Conservation (phyloP, 2,888 invertebrate species). For the Carpatolechia fugitivella region DNA sequence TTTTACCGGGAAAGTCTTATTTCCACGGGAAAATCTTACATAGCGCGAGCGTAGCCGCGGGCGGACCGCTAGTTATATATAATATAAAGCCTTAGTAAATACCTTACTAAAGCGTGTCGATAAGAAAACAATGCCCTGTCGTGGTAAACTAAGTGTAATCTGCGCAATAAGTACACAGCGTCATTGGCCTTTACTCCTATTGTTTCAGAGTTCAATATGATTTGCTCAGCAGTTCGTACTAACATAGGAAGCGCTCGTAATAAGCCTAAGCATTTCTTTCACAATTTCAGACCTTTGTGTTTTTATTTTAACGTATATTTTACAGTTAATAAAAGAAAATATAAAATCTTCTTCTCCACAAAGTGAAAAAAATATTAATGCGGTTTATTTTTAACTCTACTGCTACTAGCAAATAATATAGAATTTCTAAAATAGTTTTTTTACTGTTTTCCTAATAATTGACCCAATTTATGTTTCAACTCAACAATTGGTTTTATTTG, state of each 20-base stretch:
- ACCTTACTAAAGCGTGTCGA: not conserved
- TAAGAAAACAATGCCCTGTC: conserved; percentile 3
- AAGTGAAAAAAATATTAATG: too few species aligned
- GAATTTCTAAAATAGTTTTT: too few species aligned
- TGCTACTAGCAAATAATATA: too few species aligned
- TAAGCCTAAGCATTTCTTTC: conserved; percentile 22
- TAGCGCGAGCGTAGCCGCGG: too few species aligned
- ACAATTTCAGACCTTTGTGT: conserved; percentile 1
- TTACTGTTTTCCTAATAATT: too few species aligned
- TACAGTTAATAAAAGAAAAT: not conserved
- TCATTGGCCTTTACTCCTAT: conserved; percentile 34
- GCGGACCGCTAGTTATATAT: too few species aligned
- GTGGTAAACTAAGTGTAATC: not conserved
- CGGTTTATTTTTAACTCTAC: too few species aligned
- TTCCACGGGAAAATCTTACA: too few species aligned
- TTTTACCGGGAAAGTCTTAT: too few species aligned
- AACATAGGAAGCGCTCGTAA: conserved; percentile 11
- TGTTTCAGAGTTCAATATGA: conserved; percentile 35
- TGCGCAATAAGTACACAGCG: conserved; percentile 16
- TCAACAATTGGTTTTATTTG: too few species aligned
- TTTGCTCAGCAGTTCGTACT: conserved; percentile 30
- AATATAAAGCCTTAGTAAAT: not conserved
- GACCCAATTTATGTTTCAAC: too few species aligned
- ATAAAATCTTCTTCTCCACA: too few species aligned
- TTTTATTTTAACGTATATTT: not conserved